Evolutionary conservation across 1,140 invertebrate genomes (phyloP).

Genomic region (Saxidomus purpurata): DNA sequence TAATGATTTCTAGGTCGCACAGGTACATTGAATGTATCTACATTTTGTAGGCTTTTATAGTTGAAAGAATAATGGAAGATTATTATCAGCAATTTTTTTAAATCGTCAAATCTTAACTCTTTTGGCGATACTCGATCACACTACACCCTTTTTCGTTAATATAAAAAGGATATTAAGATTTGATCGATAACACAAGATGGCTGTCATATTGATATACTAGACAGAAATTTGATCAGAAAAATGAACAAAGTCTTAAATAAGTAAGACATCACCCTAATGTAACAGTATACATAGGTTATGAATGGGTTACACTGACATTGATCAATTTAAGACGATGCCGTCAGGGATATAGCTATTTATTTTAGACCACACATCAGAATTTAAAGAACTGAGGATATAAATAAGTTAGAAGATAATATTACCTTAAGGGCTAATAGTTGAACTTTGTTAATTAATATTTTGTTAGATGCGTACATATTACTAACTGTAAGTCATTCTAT

Average conservation of each 20-base stretch:
- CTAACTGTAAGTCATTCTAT: too few species aligned
- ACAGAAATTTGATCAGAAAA: constrained; percentile 2
- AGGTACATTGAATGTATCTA: neutral
- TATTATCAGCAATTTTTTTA: too few species aligned
- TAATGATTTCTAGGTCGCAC: neutral
- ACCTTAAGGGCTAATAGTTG: too few species aligned
- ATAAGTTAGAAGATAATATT: too few species aligned
- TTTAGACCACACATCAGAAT: constrained; percentile 15
- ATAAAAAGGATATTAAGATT: neutral
- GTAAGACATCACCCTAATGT: neutral
- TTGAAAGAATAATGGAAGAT: neutral
- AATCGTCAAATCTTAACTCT: neutral
- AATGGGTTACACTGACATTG: neutral
- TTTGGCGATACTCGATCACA: neutral
- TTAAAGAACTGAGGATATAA: too few species aligned
- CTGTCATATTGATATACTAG: constrained; percentile 1
- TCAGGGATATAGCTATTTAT: neutral
- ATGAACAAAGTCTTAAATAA: neutral
- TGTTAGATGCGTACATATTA: too few species aligned
- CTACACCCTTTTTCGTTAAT: constrained; percentile 29
- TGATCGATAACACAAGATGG: neutral
- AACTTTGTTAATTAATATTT: too few species aligned
- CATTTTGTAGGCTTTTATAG: neutral
- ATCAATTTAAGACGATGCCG: neutral
- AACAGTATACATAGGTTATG: neutral